Conservation (phyloP, 1,140 invertebrate species). For the Microvelia longipes region DNA sequence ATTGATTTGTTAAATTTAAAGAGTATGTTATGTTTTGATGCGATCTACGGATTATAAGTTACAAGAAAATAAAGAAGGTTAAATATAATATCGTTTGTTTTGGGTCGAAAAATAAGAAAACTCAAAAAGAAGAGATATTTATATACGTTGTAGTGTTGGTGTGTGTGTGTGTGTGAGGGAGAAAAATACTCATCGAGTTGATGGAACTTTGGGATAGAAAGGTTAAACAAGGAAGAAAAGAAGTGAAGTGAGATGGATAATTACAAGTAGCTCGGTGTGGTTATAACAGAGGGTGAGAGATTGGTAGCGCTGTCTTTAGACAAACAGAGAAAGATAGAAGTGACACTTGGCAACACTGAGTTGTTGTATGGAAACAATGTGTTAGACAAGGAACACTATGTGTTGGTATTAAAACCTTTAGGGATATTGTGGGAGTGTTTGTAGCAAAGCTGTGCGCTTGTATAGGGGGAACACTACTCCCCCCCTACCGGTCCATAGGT, state of each 20-base stretch:
- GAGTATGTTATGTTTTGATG: too few relatives aligned
- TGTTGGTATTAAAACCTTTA: background rate
- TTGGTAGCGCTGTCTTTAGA: background rate
- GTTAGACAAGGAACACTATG: background rate
- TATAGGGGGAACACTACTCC: background rate
- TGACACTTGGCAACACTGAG: slow-evolving; percentile 12
- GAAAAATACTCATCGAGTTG: background rate
- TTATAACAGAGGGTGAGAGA: background rate
- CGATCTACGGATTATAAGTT: too few relatives aligned
- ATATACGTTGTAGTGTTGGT: too few relatives aligned
- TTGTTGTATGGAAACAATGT: background rate
- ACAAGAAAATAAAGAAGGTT: too few relatives aligned
- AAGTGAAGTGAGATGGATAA: background rate
- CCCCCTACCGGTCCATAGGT: background rate
- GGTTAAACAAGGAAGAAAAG: background rate
- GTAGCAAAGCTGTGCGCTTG: background rate
- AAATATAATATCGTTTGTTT: too few relatives aligned
- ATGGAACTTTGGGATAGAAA: background rate
- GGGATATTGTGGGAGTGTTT: background rate
- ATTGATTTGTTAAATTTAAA: too few relatives aligned
- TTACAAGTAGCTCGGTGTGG: background rate
- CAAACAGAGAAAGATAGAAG: background rate
- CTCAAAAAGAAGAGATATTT: too few relatives aligned
- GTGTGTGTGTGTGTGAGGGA: too few relatives aligned
- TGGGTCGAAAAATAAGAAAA: too few relatives aligned